A percentile compares a stretch with the other conserved stretches of the same genome.
Evolutionary conservation across 37 sponge, comb jelly and placozoan species (phyloP).

Genomic region (Cliona cf. orientalis): DNA sequence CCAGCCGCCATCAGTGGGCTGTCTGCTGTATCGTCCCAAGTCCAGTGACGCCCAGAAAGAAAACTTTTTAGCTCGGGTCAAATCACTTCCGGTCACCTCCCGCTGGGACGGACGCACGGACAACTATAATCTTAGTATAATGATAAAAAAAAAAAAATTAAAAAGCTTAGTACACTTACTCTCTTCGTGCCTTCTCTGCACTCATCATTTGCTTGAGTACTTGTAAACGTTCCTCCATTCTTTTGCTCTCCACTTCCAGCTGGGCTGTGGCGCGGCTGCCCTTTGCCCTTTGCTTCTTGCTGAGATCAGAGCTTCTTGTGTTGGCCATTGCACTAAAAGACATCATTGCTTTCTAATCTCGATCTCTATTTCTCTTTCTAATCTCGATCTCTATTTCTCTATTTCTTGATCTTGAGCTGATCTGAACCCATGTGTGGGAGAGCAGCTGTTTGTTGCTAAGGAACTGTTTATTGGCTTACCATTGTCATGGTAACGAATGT

Average conservation of each 20-base stretch:
- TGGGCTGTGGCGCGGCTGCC: constrained; percentile 4
- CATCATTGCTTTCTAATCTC: background rate
- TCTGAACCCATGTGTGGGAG: too few relatives aligned
- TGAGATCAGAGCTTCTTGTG: background rate
- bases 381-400: too few relatives aligned
- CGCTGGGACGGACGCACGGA: too few relatives aligned
- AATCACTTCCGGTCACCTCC: too few relatives aligned
- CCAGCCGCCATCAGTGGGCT: too few relatives aligned
- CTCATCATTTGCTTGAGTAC: constrained; percentile 65
- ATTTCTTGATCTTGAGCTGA: background rate
- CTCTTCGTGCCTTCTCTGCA: constrained; percentile 72
- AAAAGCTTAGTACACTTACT: constrained; percentile 44
- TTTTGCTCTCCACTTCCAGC: constrained; percentile 52
- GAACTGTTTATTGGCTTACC: background rate
- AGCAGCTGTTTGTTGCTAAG: background rate
- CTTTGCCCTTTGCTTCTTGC: background rate
- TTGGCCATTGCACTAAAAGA: background rate
- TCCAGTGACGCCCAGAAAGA: too few relatives aligned
- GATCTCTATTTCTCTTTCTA: background rate
- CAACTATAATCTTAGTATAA: too few relatives aligned
- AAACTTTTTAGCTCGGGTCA: too few relatives aligned
- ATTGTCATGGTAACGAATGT: background rate
- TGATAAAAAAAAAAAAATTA: too few relatives aligned
- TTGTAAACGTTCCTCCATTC: constrained; percentile 74
- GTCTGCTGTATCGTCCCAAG: too few relatives aligned